phyloP scores from a whole-genome alignment of 2,113 vertebrate species.

The Ornithorhynchus anatinus region DNA sequence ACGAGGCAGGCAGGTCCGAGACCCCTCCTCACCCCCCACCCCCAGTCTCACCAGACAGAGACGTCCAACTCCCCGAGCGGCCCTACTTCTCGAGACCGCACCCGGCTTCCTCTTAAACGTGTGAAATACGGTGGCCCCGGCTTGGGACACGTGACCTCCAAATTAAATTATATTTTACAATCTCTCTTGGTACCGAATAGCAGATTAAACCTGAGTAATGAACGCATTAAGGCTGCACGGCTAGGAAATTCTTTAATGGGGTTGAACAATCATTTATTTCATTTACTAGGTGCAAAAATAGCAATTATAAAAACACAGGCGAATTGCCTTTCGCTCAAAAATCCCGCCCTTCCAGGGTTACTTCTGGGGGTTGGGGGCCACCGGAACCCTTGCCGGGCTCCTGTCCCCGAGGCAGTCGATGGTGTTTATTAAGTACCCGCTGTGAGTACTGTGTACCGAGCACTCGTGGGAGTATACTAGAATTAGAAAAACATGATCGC shows the following conservation, averaged over 20 bases:
- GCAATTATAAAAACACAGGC: background rate
- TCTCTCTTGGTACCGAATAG: slow-evolving; percentile 13
- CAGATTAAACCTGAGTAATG: background rate
- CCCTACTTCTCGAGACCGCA: too few relatives aligned
- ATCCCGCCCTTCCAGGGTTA: background rate
- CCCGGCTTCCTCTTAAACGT: too few relatives aligned
- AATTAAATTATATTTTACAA: slow-evolving; percentile 12
- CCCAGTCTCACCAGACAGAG: too few relatives aligned
- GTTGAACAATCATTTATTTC: background rate
- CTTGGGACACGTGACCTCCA: background rate
- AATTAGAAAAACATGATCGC: background rate
- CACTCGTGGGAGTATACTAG: background rate
- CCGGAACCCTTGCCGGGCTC: background rate
- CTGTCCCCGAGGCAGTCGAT: background rate
- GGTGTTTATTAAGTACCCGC: background rate
- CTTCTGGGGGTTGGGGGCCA: too few relatives aligned
- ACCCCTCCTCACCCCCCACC: too few relatives aligned
- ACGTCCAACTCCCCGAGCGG: too few relatives aligned
- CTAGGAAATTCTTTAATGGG: background rate
- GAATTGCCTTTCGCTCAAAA: background rate
- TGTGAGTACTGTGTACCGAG: background rate
- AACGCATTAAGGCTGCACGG: background rate
- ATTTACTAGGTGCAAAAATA: background rate
- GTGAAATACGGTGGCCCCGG: too few relatives aligned
- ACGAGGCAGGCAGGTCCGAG: background rate